Evolutionary conservation across 2,888 invertebrate genomes (phyloP).

Genomic region (Aquatica leii): DNA sequence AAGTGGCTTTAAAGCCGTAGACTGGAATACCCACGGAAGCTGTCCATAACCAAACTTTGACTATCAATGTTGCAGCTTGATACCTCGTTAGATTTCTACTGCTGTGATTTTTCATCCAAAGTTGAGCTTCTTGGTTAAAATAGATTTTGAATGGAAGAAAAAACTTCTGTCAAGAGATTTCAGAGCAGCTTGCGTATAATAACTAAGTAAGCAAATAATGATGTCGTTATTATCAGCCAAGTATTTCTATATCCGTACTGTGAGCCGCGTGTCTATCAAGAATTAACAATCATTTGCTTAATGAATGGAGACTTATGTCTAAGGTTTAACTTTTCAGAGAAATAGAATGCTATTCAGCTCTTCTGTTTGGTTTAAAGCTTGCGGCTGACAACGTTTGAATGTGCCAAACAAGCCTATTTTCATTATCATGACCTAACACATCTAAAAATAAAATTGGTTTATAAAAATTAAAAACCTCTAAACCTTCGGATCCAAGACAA

Average conservation of each 20-base stretch:
- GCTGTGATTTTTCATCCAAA: conserved; percentile 22
- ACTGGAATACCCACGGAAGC: conserved; percentile 26
- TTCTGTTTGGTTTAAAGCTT: too few relatives aligned
- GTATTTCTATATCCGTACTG: conserved; percentile 37
- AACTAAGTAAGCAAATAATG: conserved; percentile 42
- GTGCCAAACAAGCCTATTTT: too few relatives aligned
- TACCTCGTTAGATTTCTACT: neutral
- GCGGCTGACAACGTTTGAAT: too few relatives aligned
- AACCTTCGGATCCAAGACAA: too few relatives aligned
- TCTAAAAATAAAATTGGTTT: too few relatives aligned
- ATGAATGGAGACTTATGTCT: too few relatives aligned
- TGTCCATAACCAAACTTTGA: conserved; percentile 25
- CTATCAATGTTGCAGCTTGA: conserved; percentile 19
- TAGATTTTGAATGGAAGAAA: conserved; percentile 16
- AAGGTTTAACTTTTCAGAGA: too few relatives aligned
- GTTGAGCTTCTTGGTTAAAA: conserved; percentile 27
- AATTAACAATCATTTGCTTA: conserved; percentile 41
- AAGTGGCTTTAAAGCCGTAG: conserved; percentile 27
- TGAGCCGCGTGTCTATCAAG: conserved; percentile 49
- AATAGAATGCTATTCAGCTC: too few relatives aligned
- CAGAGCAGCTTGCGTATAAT: conserved; percentile 27
- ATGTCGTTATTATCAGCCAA: conserved; percentile 40
- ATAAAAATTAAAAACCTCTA: too few relatives aligned
- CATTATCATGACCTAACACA: too few relatives aligned
- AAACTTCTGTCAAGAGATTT: too few relatives aligned